Percentiles rank a stretch among this genome's conserved stretches.
Conservation (phyloP, 2,888 invertebrate genomes). For the Lasioglossum marginatum region DNA sequence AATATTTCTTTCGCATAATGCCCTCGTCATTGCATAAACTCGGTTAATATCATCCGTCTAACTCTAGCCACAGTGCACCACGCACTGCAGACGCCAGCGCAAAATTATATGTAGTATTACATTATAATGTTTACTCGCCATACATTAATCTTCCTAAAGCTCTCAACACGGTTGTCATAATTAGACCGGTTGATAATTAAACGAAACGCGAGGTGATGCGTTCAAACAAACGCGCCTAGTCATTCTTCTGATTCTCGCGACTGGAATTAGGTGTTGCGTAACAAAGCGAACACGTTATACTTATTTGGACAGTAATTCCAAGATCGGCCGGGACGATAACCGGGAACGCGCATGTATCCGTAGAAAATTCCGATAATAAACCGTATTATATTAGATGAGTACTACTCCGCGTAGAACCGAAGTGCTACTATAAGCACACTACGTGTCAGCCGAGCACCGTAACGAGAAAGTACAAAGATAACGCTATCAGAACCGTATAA, state of each 20-base stretch:
- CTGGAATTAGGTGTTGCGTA: slow-evolving; percentile 18
- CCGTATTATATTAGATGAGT: slow-evolving; percentile 16
- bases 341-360: not conserved
- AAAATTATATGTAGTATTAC: slow-evolving; percentile 11
- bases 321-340: slow-evolving; percentile 15
- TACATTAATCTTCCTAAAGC: slow-evolving; percentile 13
- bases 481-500: slow-evolving; percentile 30
- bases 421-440: slow-evolving; percentile 19
- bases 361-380: slow-evolving; percentile 42
- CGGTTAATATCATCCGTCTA: not conserved
- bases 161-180: not conserved
- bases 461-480: slow-evolving; percentile 46
- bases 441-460: not conserved
- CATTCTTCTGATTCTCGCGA: not conserved
- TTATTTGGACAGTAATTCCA: slow-evolving; percentile 31
- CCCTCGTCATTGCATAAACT: not conserved
- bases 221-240: not conserved
- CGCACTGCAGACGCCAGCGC: too few species aligned
- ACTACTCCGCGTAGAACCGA: not conserved
- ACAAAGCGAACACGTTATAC: not conserved
- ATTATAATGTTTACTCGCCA: slow-evolving; percentile 1
- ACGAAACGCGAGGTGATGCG: not conserved
- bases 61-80: not conserved
- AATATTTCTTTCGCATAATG: slow-evolving; percentile 9
- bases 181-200: slow-evolving; percentile 18